Evolutionary conservation across 2,797 vertebrate genomes (phyloP).

Genomic region (Sebastes aleutianus): DNA sequence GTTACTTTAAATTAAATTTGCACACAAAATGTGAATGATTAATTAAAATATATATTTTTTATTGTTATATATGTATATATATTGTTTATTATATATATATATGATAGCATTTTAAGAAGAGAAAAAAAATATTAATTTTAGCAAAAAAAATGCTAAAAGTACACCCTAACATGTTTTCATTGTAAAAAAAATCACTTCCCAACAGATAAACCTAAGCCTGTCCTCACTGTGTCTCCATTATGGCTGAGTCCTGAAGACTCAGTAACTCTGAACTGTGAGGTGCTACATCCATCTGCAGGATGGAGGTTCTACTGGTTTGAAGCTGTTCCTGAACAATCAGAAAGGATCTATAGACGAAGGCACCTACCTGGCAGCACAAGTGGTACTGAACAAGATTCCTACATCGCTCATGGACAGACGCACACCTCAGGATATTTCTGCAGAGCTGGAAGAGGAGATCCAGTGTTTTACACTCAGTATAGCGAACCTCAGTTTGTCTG

Average conservation of each 20-base stretch:
- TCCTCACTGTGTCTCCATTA: constrained; percentile 42
- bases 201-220: constrained; percentile 3
- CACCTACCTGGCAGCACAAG: constrained; percentile 15
- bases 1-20: no score
- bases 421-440: constrained; percentile 45
- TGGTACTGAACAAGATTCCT: constrained; percentile 25
- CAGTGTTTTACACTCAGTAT: not conserved
- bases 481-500: not conserved
- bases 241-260: constrained; percentile 55
- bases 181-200: not conserved
- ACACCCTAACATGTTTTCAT: not conserved
- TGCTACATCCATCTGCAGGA: constrained; percentile 22
- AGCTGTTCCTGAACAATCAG: not conserved
- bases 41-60: no score
- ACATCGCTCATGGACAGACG: constrained; percentile 9
- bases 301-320: constrained; percentile 61
- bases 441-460: constrained; percentile 6
- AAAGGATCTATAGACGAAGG: not conserved
- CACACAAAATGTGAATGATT: no score
- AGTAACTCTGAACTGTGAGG: constrained; percentile 30
- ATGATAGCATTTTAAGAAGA: no score
- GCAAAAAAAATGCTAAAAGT: no score
- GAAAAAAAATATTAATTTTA: no score
- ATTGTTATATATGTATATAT: no score
- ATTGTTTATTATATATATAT: no score